Percentiles rank a stretch among this genome's conserved stretches.
Conservation (phyloP, 2,888 invertebrate species). For the Lutraria lutraria region DNA sequence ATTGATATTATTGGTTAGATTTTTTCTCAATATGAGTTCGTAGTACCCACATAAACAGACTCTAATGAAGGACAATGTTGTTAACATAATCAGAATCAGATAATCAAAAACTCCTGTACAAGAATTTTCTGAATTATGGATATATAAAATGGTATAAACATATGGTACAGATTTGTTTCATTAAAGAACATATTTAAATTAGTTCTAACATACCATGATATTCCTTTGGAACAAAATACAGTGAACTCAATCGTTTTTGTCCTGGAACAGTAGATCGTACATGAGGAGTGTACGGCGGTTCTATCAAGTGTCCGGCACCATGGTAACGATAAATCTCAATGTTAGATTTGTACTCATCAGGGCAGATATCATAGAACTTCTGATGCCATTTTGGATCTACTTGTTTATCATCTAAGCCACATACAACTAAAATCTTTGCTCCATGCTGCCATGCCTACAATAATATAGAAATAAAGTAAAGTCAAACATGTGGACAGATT, state of each 20-base stretch:
- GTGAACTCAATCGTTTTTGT: constrained; percentile 39
- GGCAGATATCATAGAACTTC: constrained; percentile 39
- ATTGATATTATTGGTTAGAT: too few species aligned
- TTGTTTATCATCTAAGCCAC: constrained; percentile 62
- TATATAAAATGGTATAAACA: too few species aligned
- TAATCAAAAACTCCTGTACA: too few species aligned
- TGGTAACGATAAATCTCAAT: constrained; percentile 46
- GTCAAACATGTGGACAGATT: too few species aligned
- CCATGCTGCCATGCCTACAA: constrained; percentile 67
- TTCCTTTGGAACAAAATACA: constrained; percentile 51
- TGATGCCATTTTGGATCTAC: constrained; percentile 56
- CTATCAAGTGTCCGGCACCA: constrained; percentile 66
- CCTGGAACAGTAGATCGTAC: constrained; percentile 35
- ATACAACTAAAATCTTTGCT: constrained; percentile 55
- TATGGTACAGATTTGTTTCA: too few species aligned
- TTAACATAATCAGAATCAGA: too few species aligned
- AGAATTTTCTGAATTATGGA: too few species aligned
- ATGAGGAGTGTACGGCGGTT: constrained; percentile 59
- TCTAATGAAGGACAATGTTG: too few species aligned
- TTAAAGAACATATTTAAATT: neutral
- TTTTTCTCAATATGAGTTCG: too few species aligned
- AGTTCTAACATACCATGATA: constrained; percentile 44
- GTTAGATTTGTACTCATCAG: constrained; percentile 50
- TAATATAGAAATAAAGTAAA: neutral
- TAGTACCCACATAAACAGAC: too few species aligned